Base-by-base conservation (phyloP, 37 sponge, comb jelly and placozoan species). In the Spongia lamella region DNA sequence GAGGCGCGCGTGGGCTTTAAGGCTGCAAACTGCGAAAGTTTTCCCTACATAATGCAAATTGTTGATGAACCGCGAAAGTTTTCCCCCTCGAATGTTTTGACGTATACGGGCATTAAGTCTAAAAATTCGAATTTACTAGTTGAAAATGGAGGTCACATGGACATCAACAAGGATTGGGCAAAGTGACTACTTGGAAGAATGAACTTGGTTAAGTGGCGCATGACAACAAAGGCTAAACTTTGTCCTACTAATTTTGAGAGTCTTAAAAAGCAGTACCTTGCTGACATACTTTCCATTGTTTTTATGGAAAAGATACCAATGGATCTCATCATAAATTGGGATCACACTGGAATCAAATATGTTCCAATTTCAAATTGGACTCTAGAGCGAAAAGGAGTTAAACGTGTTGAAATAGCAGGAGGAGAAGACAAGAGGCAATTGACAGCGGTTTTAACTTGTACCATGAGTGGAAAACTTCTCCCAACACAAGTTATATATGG, bases 391-490 rank as follows among this genome's bases (percentile, higher is more conserved):
- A 75, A 62, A 26, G 76, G 63, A 2, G 24, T 38, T 27, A 59
- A 61, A 39, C 38, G 61, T 1, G 76, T 75, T 14, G 76, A 75
- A 14, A 31, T 61, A 3, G 1, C 36, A 35, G 76, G 76, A 1
- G 11, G 24, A 17, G 76, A 61, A 20, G 61, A 75, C 34, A 75
- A 75, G 63, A 75, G 76, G 76, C 76, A 75, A 20, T 49, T 75
- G 27, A 75, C 76, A 1, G 76, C 76, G 15, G 21, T 61, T 15
- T 52, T 75, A 24, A 16, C 49, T 33, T 33, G 63, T 36, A 62
- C 76, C 57, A 21, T 75, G 5, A 62, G 38, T 38, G 76, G 76
- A 61, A 9, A 2, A 1, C 60, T 59, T 9, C 38, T 61, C 3
- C 76, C 63, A 1, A 29, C 35, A 19, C 76, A 75, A 75, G 25